Conservation (phyloP, 2,113 vertebrate species). For the Delphinapterus leucas region DNA sequence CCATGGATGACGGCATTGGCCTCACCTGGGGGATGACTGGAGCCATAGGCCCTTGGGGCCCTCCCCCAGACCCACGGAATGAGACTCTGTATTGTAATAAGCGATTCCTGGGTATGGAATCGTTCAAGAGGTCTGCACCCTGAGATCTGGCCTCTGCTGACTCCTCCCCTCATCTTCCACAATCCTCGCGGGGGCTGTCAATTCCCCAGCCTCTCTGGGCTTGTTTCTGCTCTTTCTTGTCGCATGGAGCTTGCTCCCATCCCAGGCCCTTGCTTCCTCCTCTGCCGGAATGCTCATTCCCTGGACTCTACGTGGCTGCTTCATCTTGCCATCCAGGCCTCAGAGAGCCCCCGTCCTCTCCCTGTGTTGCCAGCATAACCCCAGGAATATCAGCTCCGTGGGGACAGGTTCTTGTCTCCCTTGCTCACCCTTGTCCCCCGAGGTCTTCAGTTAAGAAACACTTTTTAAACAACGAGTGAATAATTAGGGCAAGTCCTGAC, state of each 20-base stretch:
- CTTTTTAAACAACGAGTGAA: rapidly evolving
- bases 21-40: rapidly evolving
- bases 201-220: rapidly evolving
- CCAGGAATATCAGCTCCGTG: rapidly evolving
- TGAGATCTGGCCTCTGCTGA: rapidly evolving
- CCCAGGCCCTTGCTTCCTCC: neutral
- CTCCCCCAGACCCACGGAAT: rapidly evolving
- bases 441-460: neutral
- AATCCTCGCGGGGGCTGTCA: rapidly evolving
- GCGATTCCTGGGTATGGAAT: rapidly evolving
- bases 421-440: neutral
- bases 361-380: rapidly evolving
- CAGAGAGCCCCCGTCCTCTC: neutral
- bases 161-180: neutral
- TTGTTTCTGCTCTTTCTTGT: rapidly evolving
- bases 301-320: rapidly evolving
- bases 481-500: neutral
- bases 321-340: neutral
- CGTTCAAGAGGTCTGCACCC: neutral
- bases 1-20: rapidly evolving
- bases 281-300: rapidly evolving
- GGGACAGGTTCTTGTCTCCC: neutral
- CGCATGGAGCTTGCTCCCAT: rapidly evolving
- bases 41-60: neutral
- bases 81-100: neutral